These are phyloP conservation scores for Solen grandis DNA, from an alignment of 1,140 invertebrate species.

Conservation along the genomic window DNA sequence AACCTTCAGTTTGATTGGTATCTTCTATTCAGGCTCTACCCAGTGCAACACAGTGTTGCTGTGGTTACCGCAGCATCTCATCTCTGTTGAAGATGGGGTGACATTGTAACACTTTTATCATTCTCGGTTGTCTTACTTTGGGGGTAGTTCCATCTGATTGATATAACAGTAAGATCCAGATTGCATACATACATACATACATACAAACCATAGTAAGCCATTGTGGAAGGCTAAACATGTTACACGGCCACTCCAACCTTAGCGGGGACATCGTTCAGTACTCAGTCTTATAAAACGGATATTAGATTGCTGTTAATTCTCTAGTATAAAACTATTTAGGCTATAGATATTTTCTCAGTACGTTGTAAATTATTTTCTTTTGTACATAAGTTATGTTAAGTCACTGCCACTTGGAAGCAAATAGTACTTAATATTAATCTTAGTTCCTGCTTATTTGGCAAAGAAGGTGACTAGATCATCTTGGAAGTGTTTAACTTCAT, in stretches of 20 bases:
- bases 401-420: slow-evolving; percentile 19
- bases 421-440: too few species aligned
- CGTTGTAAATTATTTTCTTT: slow-evolving; percentile 48
- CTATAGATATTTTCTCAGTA: slow-evolving; percentile 15
- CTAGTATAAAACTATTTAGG: too few species aligned
- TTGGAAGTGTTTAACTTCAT: neutral
- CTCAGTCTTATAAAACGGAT: neutral
- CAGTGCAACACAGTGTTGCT: neutral
- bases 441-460: too few species aligned
- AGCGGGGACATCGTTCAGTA: neutral
- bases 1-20: too few species aligned
- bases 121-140: neutral
- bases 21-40: neutral
- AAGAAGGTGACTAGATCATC: neutral
- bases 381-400: slow-evolving; percentile 51
- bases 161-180: neutral
- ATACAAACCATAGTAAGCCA: slow-evolving; percentile 36
- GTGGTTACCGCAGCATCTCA: neutral
- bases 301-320: too few species aligned
- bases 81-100: neutral
- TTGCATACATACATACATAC: slow-evolving; percentile 58
- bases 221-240: neutral
- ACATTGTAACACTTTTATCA: neutral
- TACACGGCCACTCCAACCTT: neutral
- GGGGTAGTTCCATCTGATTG: neutral